Conservation (phyloP, 2,113 vertebrate genomes). For the Boleophthalmus pectinirostris region DNA sequence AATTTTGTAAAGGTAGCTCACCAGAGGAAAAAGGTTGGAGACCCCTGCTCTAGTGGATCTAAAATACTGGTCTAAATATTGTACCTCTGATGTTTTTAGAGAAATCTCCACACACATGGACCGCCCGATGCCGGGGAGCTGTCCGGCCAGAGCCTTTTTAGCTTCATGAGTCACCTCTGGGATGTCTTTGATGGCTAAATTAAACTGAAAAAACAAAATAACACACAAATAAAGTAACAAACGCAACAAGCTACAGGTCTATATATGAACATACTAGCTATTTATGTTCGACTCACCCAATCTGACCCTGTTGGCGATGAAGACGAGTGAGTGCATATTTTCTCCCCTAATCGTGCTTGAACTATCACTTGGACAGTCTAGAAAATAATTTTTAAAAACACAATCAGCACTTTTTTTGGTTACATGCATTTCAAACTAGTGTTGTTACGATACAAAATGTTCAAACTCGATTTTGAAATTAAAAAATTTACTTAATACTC, state of each 20-base stretch:
- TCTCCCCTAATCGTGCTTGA: slow-evolving; percentile 96
- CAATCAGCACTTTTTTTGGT: neutral
- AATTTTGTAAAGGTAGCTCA: too few relatives aligned
- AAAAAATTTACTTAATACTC: too few relatives aligned
- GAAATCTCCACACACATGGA: slow-evolving; percentile 99
- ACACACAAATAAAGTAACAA: neutral
- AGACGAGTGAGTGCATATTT: slow-evolving; percentile 93
- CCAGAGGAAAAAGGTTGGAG: too few relatives aligned
- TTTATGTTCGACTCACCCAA: slow-evolving; percentile 85
- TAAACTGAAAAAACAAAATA: slow-evolving; percentile 82
- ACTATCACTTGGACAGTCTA: slow-evolving; percentile 98
- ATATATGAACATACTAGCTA: neutral
- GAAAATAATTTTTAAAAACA: neutral
- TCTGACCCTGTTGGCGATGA: slow-evolving; percentile 98
- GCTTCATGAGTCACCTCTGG: slow-evolving; percentile 99
- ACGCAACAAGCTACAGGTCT: neutral
- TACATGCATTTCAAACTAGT: neutral
- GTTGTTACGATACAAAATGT: too few relatives aligned
- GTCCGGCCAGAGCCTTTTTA: slow-evolving; percentile 95
- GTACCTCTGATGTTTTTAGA: slow-evolving; percentile 97
- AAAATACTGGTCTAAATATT: too few relatives aligned
- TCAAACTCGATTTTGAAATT: too few relatives aligned
- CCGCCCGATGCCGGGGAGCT: slow-evolving; percentile 90
- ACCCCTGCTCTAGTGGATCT: too few relatives aligned
- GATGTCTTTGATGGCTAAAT: slow-evolving; percentile 98